phyloP scores from a whole-genome alignment of 2,797 vertebrate species.

The Xiphophorus birchmanni region DNA sequence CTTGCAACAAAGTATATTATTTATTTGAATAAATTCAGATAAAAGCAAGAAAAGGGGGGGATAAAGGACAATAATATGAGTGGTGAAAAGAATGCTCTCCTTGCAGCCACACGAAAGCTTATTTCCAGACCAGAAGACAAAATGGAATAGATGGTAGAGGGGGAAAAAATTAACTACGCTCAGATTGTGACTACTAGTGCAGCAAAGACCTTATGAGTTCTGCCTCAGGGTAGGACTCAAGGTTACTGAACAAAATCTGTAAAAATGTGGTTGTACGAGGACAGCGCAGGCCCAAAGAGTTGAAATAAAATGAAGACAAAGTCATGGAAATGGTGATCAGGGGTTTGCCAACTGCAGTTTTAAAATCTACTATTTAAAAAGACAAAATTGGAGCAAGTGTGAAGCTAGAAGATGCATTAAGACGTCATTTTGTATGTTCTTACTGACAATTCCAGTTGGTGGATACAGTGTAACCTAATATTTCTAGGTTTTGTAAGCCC shows the following conservation, averaged over 20 bases:
- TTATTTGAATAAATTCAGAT: neutral
- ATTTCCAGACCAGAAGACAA: conserved; percentile 12
- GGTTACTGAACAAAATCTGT: conserved; percentile 5
- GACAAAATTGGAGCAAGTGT: neutral
- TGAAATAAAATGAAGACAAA: neutral
- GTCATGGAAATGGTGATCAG: neutral
- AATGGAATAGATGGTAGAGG: neutral
- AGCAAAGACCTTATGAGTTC: conserved; percentile 2
- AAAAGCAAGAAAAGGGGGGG: neutral
- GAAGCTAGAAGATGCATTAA: neutral
- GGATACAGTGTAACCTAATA: neutral
- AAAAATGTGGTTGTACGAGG: neutral
- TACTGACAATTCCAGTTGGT: neutral
- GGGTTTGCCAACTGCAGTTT: neutral
- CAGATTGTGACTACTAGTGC: neutral
- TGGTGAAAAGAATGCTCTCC: neutral
- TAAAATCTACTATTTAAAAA: no score
- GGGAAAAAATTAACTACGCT: conserved; percentile 1
- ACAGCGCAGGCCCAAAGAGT: neutral
- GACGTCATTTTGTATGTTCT: neutral
- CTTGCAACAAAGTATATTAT: neutral
- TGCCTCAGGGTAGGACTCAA: neutral
- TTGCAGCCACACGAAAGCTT: neutral
- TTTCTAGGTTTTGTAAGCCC: neutral
- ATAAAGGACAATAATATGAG: neutral